Evolutionary conservation across 2,113 vertebrate genomes (phyloP), one percentile per base, ranked within the genome.

Genomic region (Rattus norvegicus): DNA sequence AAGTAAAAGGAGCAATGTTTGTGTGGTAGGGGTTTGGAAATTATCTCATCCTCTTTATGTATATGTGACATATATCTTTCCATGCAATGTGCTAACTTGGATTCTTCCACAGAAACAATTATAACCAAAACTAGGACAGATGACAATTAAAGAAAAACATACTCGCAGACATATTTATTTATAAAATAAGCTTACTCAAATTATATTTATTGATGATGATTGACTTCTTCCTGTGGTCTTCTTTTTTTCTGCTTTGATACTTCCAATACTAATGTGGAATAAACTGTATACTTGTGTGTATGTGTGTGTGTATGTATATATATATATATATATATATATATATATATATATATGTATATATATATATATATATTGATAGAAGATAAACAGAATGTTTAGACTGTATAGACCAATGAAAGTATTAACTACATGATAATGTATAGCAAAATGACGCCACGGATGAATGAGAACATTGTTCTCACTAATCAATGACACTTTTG

Each of bases 361-460:
- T 36, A 36, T 22, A 20, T 22, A 6, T 22, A 61, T 22, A 24
- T 65, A 26, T 65, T 36, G 33, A 43, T 61, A 1, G 63, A 49
- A 80, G 20, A 80, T 5, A 22, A 49, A 1, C 1, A 39, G 43
- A 43, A 43, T 43, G 43, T 43, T 43, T 43, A 43, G 43, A 43
- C 43, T 43, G 43, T 43, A 43, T 43, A 43, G 43, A 43, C 3
- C 43, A 43, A 43, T 43, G 43, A 43, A 43, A 43, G 43, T 43
- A 43, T 43, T 43, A 43, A 43, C 1, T 8, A 11, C 17, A 16
- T 12, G 20, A 33, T 30, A 2, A 16, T 54, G 8, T 43, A 43
- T 5, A n/a, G 3, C 2, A 13, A 43, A 14, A 20, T 20, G 22
- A 5, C 1, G 3, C 3, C 1, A 24, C 7, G 20, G 17, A 9